These are phyloP conservation scores for Fissipunctia ypsillon DNA, from an alignment of 2,888 invertebrate genomes.

Conservation along the genomic window DNA sequence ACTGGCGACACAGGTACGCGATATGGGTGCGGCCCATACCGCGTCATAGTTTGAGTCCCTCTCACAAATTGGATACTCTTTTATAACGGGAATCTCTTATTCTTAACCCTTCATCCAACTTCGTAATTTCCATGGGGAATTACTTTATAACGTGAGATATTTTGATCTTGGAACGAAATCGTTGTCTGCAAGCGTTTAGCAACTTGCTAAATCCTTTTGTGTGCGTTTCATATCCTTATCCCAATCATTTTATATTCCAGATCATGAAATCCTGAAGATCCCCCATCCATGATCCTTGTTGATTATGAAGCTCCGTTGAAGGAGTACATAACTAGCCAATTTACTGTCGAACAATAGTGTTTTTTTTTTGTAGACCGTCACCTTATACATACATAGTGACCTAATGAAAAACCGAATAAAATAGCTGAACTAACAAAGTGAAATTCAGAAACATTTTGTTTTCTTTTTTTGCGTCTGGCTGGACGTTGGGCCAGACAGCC, in stretches of 20 bases:
- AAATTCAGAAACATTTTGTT: constrained; percentile 17
- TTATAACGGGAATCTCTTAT: constrained; percentile 2
- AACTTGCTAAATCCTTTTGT: background rate
- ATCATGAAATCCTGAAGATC: constrained; percentile 33
- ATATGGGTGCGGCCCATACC: no score
- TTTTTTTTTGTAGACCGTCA: background rate
- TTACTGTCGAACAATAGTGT: background rate
- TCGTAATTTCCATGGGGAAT: background rate
- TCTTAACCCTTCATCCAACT: background rate
- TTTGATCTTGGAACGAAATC: constrained; percentile 4
- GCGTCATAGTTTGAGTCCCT: background rate
- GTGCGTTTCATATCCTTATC: constrained; percentile 17
- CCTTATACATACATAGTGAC: background rate
- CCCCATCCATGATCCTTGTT: constrained; percentile 30
- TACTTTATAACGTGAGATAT: background rate
- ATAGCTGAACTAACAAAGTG: constrained; percentile 1
- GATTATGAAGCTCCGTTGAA: background rate
- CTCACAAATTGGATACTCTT: constrained; percentile 3
- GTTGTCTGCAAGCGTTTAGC: background rate
- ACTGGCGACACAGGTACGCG: constrained; percentile 29
- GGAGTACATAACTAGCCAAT: constrained; percentile 1
- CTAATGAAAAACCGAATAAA: constrained; percentile 16
- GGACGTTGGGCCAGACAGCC: constrained; percentile 15
- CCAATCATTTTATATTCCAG: constrained; percentile 45
- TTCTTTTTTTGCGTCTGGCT: constrained; percentile 24